phyloP scores from a whole-genome alignment of 92 coral and sea anemone species.

The Paramuricea clavata region DNA sequence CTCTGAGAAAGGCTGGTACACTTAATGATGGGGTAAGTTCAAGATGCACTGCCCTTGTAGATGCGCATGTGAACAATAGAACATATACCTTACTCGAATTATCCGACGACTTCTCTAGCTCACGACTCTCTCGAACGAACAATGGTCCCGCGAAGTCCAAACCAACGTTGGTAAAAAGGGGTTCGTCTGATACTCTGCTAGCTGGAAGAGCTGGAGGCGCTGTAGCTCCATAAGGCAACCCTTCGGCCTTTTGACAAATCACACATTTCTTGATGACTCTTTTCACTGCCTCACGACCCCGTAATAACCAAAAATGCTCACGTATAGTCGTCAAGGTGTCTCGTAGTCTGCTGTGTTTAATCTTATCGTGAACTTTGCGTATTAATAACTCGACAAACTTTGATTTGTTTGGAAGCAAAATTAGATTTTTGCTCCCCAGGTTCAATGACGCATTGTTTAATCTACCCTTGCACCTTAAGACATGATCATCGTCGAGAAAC shows the following conservation, averaged over 20 bases:
- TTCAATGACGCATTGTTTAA: slow-evolving; percentile 59
- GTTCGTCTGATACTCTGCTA: slow-evolving; percentile 63
- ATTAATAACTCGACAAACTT: slow-evolving; percentile 45
- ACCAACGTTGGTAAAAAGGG: slow-evolving; percentile 57
- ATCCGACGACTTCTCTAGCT: slow-evolving; percentile 2
- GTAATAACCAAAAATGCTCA: slow-evolving; percentile 69
- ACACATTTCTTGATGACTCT: slow-evolving; percentile 58
- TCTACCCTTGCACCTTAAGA: slow-evolving; percentile 74
- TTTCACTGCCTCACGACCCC: slow-evolving; percentile 54
- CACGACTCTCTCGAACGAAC: slow-evolving; percentile 45
- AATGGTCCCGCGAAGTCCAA: slow-evolving; percentile 64
- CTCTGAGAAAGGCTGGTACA: slow-evolving; percentile 51
- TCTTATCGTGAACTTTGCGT: slow-evolving; percentile 47
- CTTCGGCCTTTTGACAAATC: slow-evolving; percentile 23
- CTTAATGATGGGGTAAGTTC: slow-evolving; percentile 53
- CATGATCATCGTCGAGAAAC: slow-evolving; percentile 62
- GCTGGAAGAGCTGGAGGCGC: slow-evolving; percentile 50
- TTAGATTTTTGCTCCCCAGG: slow-evolving; percentile 56
- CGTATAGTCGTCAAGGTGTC: slow-evolving; percentile 63
- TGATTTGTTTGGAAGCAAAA: slow-evolving; percentile 59
- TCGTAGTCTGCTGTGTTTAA: slow-evolving; percentile 62
- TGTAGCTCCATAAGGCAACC: slow-evolving; percentile 47
- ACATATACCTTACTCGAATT: background rate
- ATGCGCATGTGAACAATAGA: slow-evolving; percentile 62
- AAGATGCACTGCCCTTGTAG: slow-evolving; percentile 68